Conservation (phyloP, 2,888 invertebrate species). For the Rhagium mordax region DNA sequence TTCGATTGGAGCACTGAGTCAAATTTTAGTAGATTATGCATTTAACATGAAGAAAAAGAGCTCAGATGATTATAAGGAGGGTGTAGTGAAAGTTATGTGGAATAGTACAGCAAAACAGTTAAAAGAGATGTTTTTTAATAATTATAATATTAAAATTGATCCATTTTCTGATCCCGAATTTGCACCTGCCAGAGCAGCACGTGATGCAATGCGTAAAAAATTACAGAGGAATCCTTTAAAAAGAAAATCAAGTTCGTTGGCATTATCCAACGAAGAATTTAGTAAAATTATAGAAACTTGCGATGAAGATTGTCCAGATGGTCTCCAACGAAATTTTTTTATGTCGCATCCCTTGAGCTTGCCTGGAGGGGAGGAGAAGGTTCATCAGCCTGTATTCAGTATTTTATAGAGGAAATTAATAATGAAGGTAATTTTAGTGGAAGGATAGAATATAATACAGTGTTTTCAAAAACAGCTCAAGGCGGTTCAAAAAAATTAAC, state of each 20-base stretch:
- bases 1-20: background rate
- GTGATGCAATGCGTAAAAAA: background rate
- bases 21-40: background rate
- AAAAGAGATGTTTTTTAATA: slow-evolving; percentile 2
- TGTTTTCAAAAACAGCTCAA: background rate
- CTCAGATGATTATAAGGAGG: no score
- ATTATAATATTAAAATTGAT: background rate
- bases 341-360: background rate
- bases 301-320: background rate
- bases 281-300: background rate
- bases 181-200: background rate
- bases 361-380: background rate
- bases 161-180: no score
- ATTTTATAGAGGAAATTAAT: background rate
- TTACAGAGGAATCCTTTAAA: background rate
- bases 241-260: background rate
- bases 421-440: background rate
- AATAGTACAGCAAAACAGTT: slow-evolving; percentile 14
- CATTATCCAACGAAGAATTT: background rate
- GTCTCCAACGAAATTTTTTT: background rate
- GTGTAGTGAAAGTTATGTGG: slow-evolving; percentile 9
- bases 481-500: no score
- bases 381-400: background rate
- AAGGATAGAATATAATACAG: background rate
- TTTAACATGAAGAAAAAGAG: background rate